A percentile compares a stretch with the other conserved stretches of the same genome.
phyloP scores from a whole-genome alignment of 1,140 invertebrate genomes.

The Lucilia sericata region DNA sequence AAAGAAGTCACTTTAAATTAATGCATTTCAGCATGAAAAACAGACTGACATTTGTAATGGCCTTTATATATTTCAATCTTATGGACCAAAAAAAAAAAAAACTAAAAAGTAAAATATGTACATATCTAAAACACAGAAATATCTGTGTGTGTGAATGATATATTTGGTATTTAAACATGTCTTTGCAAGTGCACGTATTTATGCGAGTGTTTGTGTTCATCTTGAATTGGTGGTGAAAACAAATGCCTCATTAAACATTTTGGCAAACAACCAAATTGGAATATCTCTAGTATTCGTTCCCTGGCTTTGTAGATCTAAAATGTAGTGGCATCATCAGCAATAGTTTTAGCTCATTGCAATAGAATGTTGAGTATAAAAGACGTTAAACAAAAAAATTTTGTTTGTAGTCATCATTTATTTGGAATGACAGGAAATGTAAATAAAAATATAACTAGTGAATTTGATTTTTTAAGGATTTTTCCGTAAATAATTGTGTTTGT shows the following conservation, averaged over 20 bases:
- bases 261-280: slow-evolving; percentile 36
- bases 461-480: not conserved
- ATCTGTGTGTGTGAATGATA: not conserved
- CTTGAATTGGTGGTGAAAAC: slow-evolving; percentile 40
- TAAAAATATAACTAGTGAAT: not conserved
- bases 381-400: not conserved
- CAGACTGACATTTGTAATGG: slow-evolving; percentile 43
- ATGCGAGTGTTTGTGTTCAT: not conserved
- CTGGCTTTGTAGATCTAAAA: not conserved
- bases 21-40: slow-evolving; percentile 38
- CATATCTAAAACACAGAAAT: not conserved
- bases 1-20: slow-evolving; percentile 42
- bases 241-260: slow-evolving; percentile 43
- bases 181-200: not conserved
- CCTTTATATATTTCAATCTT: slow-evolving; percentile 15
- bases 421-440: slow-evolving; percentile 26
- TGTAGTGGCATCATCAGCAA: too few species aligned
- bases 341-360: not conserved
- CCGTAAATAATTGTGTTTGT: slow-evolving; percentile 9
- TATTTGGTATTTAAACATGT: not conserved
- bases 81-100: not conserved
- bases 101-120: not conserved
- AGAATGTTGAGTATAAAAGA: not conserved
- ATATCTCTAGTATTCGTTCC: not conserved
- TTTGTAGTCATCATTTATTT: not conserved